Base-by-base conservation (phyloP, 2,113 vertebrate genomes). In the Coryphaenoides rupestris region DNA sequence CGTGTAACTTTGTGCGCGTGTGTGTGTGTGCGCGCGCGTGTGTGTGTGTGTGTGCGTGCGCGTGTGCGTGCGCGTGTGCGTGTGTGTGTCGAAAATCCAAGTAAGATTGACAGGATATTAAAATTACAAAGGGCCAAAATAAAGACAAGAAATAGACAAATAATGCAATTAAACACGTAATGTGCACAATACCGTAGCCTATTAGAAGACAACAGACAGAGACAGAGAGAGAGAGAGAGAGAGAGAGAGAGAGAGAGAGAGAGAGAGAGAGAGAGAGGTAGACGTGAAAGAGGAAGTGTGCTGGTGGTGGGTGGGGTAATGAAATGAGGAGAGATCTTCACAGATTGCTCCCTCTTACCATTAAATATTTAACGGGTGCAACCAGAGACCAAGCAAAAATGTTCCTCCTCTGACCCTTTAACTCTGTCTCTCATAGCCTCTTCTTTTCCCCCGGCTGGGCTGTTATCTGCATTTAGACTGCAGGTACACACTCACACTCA, bases 301-400 rank as follows among this genome's bases (percentile, higher is more conserved):
- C n/a, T n/a, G 49, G n/a, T 21, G 33, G 33, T 40, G 33, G 24
- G 6, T 26, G 24, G 6, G 24, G 24, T 3, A 26, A 26, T 26
- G 6, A 26, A 26, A 26, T 26, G 6, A 6, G 24, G 24, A 55
- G 21, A 60, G 28, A 65, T 69, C 68, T 62, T 71, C 58, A 68
- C 62, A 72, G 71, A 60, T 55, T 19, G 13, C 52, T 66, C 22
- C 54, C 52, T 22, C 40, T 22, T 1, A 46, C 55, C 49, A 81
- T 85, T 81, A 85, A 85, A 81, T 77, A 85, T 85, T 83, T 50
- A 85, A 64, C 60, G 65, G 60, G 46, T 5, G 24, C 69, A 80
- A 82, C 69, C 69, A 72, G 76, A 82, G 70, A 72, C 23, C 65
- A 56, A 46, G 45, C 70, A 62, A 66, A 79, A 64, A 65, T 53